Percentiles rank a stretch among this genome's conserved stretches.
phyloP scores from a whole-genome alignment of 2,888 invertebrate genomes.

The Palloptera scutellata region DNA sequence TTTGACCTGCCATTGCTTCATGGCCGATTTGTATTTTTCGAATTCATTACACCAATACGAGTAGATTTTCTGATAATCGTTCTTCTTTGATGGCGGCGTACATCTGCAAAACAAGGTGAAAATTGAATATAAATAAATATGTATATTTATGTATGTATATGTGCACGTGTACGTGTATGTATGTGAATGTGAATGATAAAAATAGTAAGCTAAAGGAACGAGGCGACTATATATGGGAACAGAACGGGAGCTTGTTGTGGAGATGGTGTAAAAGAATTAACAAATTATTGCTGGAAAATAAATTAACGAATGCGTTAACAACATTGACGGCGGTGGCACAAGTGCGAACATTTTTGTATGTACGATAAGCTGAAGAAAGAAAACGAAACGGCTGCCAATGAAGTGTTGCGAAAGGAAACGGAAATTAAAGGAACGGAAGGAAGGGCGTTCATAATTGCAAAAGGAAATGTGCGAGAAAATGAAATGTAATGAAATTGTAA shows the following conservation, averaged over 20 bases:
- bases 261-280: conserved; percentile 31
- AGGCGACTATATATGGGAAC: background rate
- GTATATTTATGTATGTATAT: background rate
- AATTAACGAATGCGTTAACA: conserved; percentile 31
- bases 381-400: background rate
- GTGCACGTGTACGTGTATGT: background rate
- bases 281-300: conserved; percentile 36
- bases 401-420: conserved; percentile 33
- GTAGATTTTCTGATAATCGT: conserved; percentile 94
- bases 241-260: too few relatives aligned
- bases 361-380: background rate
- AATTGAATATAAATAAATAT: conserved; percentile 6
- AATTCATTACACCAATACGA: conserved; percentile 99
- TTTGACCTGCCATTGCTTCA: conserved; percentile 94
- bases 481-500: background rate
- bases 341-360: conserved; percentile 16
- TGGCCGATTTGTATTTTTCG: conserved; percentile 94
- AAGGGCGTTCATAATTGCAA: conserved; percentile 44
- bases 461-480: conserved; percentile 29
- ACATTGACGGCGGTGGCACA: conserved; percentile 5
- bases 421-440: conserved; percentile 42
- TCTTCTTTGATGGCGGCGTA: conserved; percentile 87
- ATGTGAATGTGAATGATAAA: background rate
- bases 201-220: conserved; percentile 5
- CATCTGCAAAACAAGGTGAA: conserved; percentile 67